Evolutionary conservation across 1,140 invertebrate species (phyloP), one percentile per base, ranked within the genome.

Genomic region (Portunus trituberculatus): DNA sequence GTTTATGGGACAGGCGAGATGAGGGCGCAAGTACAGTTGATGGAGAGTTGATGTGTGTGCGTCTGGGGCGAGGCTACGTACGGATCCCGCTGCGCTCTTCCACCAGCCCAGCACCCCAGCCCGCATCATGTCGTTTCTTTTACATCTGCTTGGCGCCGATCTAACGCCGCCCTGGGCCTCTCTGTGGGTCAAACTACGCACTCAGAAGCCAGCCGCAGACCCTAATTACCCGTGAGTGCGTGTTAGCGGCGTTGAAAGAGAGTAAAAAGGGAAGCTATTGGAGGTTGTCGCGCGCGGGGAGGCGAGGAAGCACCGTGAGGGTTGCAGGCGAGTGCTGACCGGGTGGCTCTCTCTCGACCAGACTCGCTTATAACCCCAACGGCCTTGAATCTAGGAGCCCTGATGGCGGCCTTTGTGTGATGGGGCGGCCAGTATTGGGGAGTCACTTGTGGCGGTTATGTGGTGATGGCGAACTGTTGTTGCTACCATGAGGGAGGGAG

Each of bases 391-490:
- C 20, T 76, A 76, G 67, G 67, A 76, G 67, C 67, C 67, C 25
- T 76, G 67, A 76, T 76, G 67, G 67, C 67, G 67, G 67, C 67
- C 67, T 76, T 76, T 76, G 67, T 76, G 25, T 76, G 67, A 76
- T 76, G 67, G 67, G 67, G 7, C 67, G 67, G 67, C 67, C 67
- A 20, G 67, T 76, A 76, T 76, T 76, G 67, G 67, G 67, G 67
- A 76, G 67, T 76, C 67, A 76, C 67, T 76, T 76, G 67, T n/a
- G 67, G 67, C 67, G 67, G 67, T 76, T 76, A 76, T 76, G 67
- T 76, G 67, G 52, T 76, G 67, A 76, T 76, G 67, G 67, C 67
- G 67, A 25, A n/a, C 67, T 20, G 67, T 76, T 76, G 67, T 76
- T 76, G 67, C 67, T 76, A 76, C 67, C 67, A 76, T 76, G 67